These are phyloP conservation scores for Sporophila hypoxantha DNA, from an alignment of 2,113 vertebrate species.

Conservation along the genomic window DNA sequence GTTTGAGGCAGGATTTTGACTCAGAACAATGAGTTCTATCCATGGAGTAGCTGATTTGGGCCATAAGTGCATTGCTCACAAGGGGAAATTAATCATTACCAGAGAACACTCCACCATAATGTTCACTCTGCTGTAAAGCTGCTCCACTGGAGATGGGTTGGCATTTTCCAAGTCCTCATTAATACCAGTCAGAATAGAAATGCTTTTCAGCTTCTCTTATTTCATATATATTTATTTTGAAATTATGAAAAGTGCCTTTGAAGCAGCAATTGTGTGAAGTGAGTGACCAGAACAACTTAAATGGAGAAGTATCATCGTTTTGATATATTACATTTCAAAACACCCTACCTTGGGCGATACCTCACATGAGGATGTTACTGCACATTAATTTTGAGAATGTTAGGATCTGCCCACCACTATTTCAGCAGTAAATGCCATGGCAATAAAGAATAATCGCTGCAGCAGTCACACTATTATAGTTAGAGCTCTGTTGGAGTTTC, in stretches of 20 bases:
- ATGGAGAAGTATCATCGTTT: conserved; percentile 47
- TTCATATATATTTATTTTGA: conserved; percentile 53
- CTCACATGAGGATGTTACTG: conserved; percentile 41
- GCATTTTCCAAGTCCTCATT: conserved; percentile 48
- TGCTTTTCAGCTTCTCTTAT: conserved; percentile 31
- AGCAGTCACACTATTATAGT: conserved; percentile 38
- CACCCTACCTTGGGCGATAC: conserved; percentile 17
- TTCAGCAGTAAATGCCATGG: conserved; percentile 60
- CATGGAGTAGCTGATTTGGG: neutral
- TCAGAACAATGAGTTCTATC: neutral
- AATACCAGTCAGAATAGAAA: conserved; percentile 44
- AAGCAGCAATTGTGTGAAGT: conserved; percentile 26
- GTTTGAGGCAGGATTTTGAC: neutral
- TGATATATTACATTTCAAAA: conserved; percentile 56
- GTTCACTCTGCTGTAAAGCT: conserved; percentile 30
- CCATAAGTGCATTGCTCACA: neutral
- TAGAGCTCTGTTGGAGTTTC: conserved; percentile 52
- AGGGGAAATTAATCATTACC: conserved; percentile 30
- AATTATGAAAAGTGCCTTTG: conserved; percentile 51
- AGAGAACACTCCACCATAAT: conserved; percentile 30
- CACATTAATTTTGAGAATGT: conserved; percentile 59
- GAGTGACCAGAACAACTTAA: conserved; percentile 44
- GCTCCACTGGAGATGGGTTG: conserved; percentile 29
- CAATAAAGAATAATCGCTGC: conserved; percentile 56
- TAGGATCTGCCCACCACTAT: conserved; percentile 45